Conservation (phyloP, 2,797 vertebrate species). For the Mormyrops attenuatus region DNA sequence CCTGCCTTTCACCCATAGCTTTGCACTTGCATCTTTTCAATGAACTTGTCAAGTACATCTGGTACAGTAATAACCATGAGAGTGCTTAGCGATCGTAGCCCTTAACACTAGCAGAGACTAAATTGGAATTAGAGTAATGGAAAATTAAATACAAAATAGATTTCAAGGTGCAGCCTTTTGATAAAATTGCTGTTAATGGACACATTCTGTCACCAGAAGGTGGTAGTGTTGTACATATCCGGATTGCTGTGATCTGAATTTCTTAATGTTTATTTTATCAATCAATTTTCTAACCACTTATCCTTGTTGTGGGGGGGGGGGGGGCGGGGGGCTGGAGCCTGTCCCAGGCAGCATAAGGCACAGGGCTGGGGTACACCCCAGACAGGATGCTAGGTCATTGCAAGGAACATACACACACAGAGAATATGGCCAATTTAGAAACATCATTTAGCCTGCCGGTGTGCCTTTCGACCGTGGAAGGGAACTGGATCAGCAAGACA, state of each 20-base stretch:
- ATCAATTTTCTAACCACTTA: not conserved
- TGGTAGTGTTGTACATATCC: conserved; percentile 18
- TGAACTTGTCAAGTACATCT: not conserved
- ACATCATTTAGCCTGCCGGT: not conserved
- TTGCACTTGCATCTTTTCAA: not conserved
- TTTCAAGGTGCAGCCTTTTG: not conserved
- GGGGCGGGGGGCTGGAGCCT: not conserved
- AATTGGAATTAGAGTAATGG: not conserved
- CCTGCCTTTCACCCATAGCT: not conserved
- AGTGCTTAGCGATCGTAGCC: not conserved
- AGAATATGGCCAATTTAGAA: not conserved
- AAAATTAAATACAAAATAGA: not conserved
- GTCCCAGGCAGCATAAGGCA: not conserved
- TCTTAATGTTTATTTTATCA: not conserved
- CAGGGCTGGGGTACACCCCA: not conserved
- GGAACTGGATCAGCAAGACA: not conserved
- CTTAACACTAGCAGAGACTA: not conserved
- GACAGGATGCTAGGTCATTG: not conserved
- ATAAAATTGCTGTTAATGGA: not conserved
- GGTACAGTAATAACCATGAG: not conserved
- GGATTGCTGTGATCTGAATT: not conserved
- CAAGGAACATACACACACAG: not conserved
- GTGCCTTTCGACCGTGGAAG: not conserved
- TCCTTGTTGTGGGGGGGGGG: not conserved
- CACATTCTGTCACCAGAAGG: not conserved